Base-by-base conservation (phyloP, 2,888 invertebrate genomes). In the Prenolepis imparis region DNA sequence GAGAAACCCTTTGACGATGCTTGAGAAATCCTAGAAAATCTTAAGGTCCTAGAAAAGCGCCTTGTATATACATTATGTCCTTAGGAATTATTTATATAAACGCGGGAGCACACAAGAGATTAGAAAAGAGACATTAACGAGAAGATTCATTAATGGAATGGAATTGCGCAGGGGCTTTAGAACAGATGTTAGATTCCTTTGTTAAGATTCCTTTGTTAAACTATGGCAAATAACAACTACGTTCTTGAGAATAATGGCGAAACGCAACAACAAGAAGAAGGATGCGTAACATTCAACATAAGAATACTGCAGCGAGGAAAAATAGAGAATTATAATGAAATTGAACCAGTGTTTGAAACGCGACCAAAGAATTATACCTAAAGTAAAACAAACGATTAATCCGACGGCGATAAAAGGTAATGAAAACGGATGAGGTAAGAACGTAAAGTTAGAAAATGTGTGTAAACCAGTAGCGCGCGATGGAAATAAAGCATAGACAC, bases 361-460 rank as follows among this genome's bases (percentile, higher is more conserved):
- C 21, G 64, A 77, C 28, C 67, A 41, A 77, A 77, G 67, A 66
- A 77, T 57, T 67, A n/a, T 67, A 55, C 24, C 66, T 24, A 15
- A 67, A 66, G 11, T 57, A 57, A 75, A 63, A 66, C 55, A 28
- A 66, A 77, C 66, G 41, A 28, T 39, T 77, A 77, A 77, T 77
- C 57, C 67, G 75, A 77, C 52, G 41, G 67, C 55, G 66, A 77
- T 77, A 67, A 77, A 67, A 55, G 55, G 6, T 66, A 66, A 66
- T 57, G 77, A 77, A 57, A 66, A 77, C 28, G 48, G 55, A 67
- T 66, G 55, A 15, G 48, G 18, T 57, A 57, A 57, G 41, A 67
- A 24, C n/a, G 28, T n/a, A 12, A 24, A 55, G 74, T 55, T 21
- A 18, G 66, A 41, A 57, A 57, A 41, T 67, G 77, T 66, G 66